Evolutionary conservation across 1,140 invertebrate genomes (phyloP).

Genomic region (Ptiloglossa arizonensis): DNA sequence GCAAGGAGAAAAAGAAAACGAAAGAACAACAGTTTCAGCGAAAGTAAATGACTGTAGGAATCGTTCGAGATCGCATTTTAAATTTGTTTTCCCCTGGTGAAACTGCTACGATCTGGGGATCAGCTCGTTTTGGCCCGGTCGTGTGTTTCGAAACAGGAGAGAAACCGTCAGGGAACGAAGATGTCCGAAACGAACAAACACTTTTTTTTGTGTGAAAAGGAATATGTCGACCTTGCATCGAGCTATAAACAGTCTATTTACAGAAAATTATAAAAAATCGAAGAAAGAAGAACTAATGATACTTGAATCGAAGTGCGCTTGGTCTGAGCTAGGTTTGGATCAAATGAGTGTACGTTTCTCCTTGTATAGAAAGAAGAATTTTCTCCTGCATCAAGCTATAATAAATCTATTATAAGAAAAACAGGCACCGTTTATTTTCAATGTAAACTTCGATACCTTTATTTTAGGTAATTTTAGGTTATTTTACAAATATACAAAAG

Average conservation of each 20-base stretch:
- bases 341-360: no score
- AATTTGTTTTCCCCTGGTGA: slow-evolving; percentile 47
- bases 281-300: not conserved
- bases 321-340: no score
- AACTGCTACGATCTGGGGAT: slow-evolving; percentile 12
- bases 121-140: not conserved
- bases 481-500: no score
- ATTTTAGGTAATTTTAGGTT: no score
- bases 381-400: no score
- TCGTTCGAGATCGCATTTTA: slow-evolving; percentile 52
- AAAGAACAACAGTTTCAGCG: slow-evolving; percentile 45
- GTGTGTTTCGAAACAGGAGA: slow-evolving; percentile 13
- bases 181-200: not conserved
- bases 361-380: no score
- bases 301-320: not conserved
- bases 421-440: no score
- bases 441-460: no score
- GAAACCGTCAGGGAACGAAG: not conserved
- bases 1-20: not conserved
- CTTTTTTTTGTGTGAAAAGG: not conserved
- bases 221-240: not conserved
- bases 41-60: slow-evolving; percentile 54
- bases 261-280: not conserved
- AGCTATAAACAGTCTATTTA: not conserved
- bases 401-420: no score